Base-by-base conservation (phyloP, 1,140 invertebrate genomes). In the Cotesia vestalis region DNA sequence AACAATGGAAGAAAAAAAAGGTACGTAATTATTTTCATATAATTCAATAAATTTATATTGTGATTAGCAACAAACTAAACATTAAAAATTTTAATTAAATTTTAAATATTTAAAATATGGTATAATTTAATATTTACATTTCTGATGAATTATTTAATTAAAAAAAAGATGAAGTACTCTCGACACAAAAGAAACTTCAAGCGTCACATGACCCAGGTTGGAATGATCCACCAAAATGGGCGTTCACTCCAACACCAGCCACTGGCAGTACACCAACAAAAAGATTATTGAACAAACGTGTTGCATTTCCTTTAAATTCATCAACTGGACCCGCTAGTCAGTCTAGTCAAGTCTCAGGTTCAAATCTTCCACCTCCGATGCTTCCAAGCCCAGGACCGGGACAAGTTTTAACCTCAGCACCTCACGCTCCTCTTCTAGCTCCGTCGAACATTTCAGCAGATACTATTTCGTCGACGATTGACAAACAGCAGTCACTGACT, bases 201-300 rank as follows among this genome's bases (percentile, higher is more conserved):
- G 75, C 83, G 8, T 74, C 69, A 55, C 81, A 87, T 52, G 84
- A 88, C 73, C 78, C 86, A 4, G 88, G 87, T 9, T 89, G 88
- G 88, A 89, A 89, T 66, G 88, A 89, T 80, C 87, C 88, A 17
- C 88, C 88, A 64, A 83, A 84, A 68, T 87, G 86, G 82, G 81
- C 80, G n/a, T 79, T 78, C 17, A 72, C 76, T 14, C 51, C 69
- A 14, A 72, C 78, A 20, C 61, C 78, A 40, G 73, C 69, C 67
- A 40, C 73, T 53, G 63, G 57, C 6, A 52, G 20, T 57, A 80
- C 78, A 3, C 80, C 84, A 53, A 78, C 73, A 4, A 86, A 82
- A 68, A 79, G 81, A 70, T 27, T 84, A 4, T 73, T 88, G 17
- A 88, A 87, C 64, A 89, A 88, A 72, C 77, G 88, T 62, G 83